Evolutionary conservation across 2,888 invertebrate species (phyloP).

Genomic region (Netelia fuscicornis): DNA sequence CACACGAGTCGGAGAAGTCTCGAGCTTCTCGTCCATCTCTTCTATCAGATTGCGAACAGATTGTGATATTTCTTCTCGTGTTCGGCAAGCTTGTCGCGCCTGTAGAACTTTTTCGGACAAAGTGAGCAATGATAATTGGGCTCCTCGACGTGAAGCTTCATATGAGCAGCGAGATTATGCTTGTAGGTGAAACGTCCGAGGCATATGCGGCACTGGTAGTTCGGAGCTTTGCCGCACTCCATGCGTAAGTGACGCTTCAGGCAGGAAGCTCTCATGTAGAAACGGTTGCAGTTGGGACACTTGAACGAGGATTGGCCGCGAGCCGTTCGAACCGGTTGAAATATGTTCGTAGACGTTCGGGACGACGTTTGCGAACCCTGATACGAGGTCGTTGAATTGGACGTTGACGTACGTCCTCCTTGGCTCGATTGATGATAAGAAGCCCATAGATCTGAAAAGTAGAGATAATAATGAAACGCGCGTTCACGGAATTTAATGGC

Average conservation of each 20-base stretch:
- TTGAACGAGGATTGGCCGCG: slow-evolving; percentile 84
- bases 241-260: slow-evolving; percentile 81
- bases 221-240: slow-evolving; percentile 84
- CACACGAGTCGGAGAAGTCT: not conserved
- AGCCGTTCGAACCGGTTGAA: slow-evolving; percentile 74
- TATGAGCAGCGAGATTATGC: slow-evolving; percentile 80
- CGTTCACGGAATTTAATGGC: slow-evolving; percentile 42
- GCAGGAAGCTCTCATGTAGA: slow-evolving; percentile 80
- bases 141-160: slow-evolving; percentile 79
- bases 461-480: slow-evolving; percentile 54
- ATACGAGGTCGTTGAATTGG: slow-evolving; percentile 32
- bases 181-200: slow-evolving; percentile 82
- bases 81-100: slow-evolving; percentile 79
- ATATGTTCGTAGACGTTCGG: slow-evolving; percentile 58
- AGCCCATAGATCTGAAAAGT: slow-evolving; percentile 79
- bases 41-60: slow-evolving; percentile 47
- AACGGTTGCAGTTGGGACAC: slow-evolving; percentile 87
- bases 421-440: slow-evolving; percentile 47
- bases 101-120: slow-evolving; percentile 80
- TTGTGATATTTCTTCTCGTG: slow-evolving; percentile 78
- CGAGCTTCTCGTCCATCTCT: not conserved
- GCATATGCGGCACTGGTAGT: slow-evolving; percentile 83
- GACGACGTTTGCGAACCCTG: slow-evolving; percentile 34
- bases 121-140: slow-evolving; percentile 78
- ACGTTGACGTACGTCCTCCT: slow-evolving; percentile 29